These are phyloP conservation scores for Mesocentrotus franciscanus DNA, from an alignment of 53 echinoderm and acorn worm genomes.

Conservation along the genomic window DNA sequence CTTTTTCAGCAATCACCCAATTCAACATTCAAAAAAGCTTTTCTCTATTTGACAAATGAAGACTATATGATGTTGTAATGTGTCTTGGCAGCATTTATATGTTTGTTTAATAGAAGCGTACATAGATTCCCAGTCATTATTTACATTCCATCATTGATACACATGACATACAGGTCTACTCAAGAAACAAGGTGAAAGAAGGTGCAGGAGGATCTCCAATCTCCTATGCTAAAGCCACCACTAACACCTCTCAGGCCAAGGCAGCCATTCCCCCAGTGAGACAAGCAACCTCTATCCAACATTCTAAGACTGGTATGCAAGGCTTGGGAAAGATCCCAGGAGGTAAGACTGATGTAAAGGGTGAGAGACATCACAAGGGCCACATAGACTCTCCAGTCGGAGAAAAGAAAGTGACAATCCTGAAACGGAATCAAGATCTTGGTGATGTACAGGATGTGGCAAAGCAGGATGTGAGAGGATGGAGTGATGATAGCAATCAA, in stretches of 20 bases:
- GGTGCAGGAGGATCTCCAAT: slow-evolving; percentile 58
- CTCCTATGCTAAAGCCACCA: slow-evolving; percentile 55
- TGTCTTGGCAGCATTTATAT: too few relatives aligned
- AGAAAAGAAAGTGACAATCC: slow-evolving; percentile 26
- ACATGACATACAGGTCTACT: neutral
- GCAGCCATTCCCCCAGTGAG: neutral
- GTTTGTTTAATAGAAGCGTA: neutral
- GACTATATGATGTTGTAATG: too few relatives aligned
- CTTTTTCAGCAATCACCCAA: too few relatives aligned
- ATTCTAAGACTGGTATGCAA: slow-evolving; percentile 22
- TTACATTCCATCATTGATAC: neutral
- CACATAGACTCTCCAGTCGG: slow-evolving; percentile 1
- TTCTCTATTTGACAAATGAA: too few relatives aligned
- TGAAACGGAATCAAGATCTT: slow-evolving; percentile 52
- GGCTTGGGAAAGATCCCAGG: slow-evolving; percentile 63
- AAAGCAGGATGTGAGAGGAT: neutral
- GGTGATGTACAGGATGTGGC: slow-evolving; percentile 12
- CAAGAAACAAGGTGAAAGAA: slow-evolving; percentile 51
- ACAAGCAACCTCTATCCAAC: neutral
- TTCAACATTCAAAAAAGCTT: too few relatives aligned
- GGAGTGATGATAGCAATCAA: neutral
- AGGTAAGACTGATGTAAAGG: slow-evolving; percentile 33
- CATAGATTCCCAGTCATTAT: neutral
- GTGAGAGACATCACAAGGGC: slow-evolving; percentile 4
- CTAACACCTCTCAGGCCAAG: slow-evolving; percentile 39